Base-by-base conservation (phyloP, 1,140 invertebrate species). In the Heliconius melpomene region DNA sequence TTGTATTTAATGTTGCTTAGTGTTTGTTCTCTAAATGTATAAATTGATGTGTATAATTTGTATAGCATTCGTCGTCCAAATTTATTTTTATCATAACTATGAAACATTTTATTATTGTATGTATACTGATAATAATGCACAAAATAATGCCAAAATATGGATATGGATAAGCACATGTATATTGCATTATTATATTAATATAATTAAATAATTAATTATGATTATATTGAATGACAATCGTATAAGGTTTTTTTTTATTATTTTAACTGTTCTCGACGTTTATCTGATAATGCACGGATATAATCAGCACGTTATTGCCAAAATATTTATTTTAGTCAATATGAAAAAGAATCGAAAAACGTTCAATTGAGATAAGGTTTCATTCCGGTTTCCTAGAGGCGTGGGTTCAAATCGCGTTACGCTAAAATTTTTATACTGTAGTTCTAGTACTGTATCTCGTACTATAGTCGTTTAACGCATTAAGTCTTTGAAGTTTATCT, bases 81-180 rank as follows among this genome's bases (percentile, higher is more conserved):
- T 66, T 29, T 66, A 66, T 2, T 66, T 29, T 29, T 29, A 66
- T 60, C 57, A 3, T 66, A 66, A 66, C 60, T 6, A 29, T 66
- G 60, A 13, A 66, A 66, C 26, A 26, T 66, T 26, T 23, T 60
- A 60, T 46, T 46, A 46, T 46, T 66, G 26, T 76, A 70, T 20
- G 16, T 66, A 76, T 76, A 70, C 20, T 50, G 29, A 36, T 76
- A 76, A 46, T 29, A 7, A 46, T 77, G 75, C 75, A 77, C 75
- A 77, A 77, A 77, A 60, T 60, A 40, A 75, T 75, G 36, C 74
- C 74, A 75, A 75, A 75, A 75, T 75, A 75, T 60, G 74, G 60
- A 75, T 75, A 75, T 60, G 74, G 60, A 60, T 60, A 66, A 75
- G 54, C 54, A 54, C 54, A 50, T 75, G 72, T 73, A 50, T 66